Percentiles rank a stretch among this genome's conserved stretches.
These are phyloP conservation scores for Tympanuchus pallidicinctus DNA, from an alignment of 2,113 vertebrate genomes.

Conservation along the genomic window DNA sequence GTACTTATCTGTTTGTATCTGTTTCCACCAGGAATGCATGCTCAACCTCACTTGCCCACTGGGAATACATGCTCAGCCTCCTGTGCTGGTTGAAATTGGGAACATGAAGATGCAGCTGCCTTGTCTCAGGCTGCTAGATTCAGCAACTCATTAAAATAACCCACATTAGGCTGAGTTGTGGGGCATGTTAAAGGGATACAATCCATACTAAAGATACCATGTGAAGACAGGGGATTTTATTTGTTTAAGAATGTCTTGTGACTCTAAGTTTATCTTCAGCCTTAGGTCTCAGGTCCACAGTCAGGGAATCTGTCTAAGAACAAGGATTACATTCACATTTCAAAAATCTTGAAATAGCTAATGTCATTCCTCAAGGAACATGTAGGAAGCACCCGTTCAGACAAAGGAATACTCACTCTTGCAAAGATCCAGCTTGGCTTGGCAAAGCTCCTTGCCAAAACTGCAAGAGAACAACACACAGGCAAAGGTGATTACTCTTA, in stretches of 20 bases:
- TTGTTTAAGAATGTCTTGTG: background rate
- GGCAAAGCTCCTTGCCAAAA: conserved; percentile 93
- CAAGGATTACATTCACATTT: background rate
- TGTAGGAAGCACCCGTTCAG: background rate
- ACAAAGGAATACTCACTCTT: conserved; percentile 87
- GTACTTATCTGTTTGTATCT: background rate
- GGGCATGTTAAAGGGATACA: background rate
- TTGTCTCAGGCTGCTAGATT: background rate
- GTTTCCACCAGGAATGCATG: background rate
- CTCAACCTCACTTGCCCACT: background rate
- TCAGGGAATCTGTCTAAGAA: background rate
- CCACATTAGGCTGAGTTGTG: background rate
- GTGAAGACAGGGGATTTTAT: background rate
- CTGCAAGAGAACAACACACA: conserved; percentile 72
- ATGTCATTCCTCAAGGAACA: background rate
- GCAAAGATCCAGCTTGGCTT: conserved; percentile 88
- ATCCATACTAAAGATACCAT: background rate
- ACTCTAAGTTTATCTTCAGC: background rate
- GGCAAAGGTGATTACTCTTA: background rate
- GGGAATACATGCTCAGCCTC: background rate
- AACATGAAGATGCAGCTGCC: background rate
- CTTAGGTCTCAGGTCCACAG: background rate
- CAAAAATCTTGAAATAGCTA: background rate
- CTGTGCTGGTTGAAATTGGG: background rate
- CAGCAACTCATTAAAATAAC: background rate